These are phyloP conservation scores for Xiphophorus couchianus DNA, from an alignment of 2,113 vertebrate genomes.

Conservation along the genomic window DNA sequence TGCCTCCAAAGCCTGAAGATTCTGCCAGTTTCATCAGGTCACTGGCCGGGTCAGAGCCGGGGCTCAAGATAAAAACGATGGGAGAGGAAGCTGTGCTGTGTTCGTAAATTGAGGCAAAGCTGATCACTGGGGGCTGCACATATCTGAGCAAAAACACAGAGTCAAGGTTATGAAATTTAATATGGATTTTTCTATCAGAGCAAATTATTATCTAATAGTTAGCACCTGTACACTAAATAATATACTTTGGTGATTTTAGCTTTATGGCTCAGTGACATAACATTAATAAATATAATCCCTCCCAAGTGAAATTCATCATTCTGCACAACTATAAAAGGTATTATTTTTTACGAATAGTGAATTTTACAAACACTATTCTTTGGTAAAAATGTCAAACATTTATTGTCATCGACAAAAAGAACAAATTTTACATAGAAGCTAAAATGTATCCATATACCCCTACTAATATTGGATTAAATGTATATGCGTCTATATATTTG, in stretches of 20 bases:
- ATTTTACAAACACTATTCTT: background rate
- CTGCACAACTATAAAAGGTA: background rate
- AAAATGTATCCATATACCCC: too few species aligned
- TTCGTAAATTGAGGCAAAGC: conserved; percentile 88
- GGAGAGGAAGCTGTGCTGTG: conserved; percentile 91
- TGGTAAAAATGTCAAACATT: too few species aligned
- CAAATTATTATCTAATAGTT: background rate
- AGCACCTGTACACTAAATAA: too few species aligned
- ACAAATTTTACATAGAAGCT: too few species aligned
- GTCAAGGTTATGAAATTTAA: conserved; percentile 3
- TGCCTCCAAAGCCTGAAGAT: conserved; percentile 84
- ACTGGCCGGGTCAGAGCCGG: conserved; percentile 90
- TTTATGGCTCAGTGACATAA: background rate
- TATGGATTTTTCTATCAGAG: background rate
- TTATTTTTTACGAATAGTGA: background rate
- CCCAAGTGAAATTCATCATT: background rate
- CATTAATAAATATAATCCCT: background rate
- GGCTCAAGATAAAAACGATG: conserved; percentile 94
- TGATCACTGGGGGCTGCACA: conserved; percentile 95
- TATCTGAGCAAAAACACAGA: conserved; percentile 79
- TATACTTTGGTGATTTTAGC: background rate
- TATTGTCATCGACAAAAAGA: too few species aligned
- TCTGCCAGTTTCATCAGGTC: conserved; percentile 94
- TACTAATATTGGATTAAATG: too few species aligned
- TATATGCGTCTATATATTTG: too few species aligned